A percentile compares a stretch with the other conserved stretches of the same genome.
phyloP scores from a whole-genome alignment of 2,113 vertebrate species.

The Eretmochelys imbricata region DNA sequence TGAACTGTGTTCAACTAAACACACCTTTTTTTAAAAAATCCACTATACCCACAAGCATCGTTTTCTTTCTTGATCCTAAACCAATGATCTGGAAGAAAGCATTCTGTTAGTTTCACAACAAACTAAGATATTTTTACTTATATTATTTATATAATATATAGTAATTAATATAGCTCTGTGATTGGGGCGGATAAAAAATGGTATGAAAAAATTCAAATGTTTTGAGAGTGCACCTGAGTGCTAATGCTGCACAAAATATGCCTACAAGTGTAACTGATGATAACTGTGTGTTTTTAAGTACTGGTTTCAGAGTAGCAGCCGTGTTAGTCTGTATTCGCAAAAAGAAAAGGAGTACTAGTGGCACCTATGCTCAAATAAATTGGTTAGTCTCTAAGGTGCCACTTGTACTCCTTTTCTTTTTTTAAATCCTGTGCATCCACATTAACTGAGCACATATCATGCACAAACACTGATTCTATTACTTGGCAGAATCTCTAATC shows the following conservation, averaged over 20 bases:
- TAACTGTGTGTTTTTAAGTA: constrained; percentile 49
- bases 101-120: background rate
- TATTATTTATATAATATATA: background rate
- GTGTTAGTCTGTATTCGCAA: too few relatives aligned
- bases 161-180: background rate
- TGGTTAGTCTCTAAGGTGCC: too few relatives aligned
- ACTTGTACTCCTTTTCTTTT: background rate
- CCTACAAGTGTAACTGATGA: background rate
- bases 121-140: background rate
- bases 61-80: background rate
- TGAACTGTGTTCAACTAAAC: background rate
- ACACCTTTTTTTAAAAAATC: background rate
- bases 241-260: constrained; percentile 11
- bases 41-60: background rate
- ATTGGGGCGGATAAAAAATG: constrained; percentile 5
- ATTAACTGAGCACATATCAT: background rate
- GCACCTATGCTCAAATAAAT: too few relatives aligned
- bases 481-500: background rate
- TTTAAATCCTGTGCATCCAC: constrained; percentile 18
- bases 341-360: too few relatives aligned
- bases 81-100: background rate
- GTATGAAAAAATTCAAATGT: constrained; percentile 10
- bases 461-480: background rate
- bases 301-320: background rate
- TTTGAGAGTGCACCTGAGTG: constrained; percentile 6